Evolutionary conservation across 2,797 vertebrate species (phyloP), one percentile per base, ranked within the genome.

Genomic region (Salarias fasciatus): DNA sequence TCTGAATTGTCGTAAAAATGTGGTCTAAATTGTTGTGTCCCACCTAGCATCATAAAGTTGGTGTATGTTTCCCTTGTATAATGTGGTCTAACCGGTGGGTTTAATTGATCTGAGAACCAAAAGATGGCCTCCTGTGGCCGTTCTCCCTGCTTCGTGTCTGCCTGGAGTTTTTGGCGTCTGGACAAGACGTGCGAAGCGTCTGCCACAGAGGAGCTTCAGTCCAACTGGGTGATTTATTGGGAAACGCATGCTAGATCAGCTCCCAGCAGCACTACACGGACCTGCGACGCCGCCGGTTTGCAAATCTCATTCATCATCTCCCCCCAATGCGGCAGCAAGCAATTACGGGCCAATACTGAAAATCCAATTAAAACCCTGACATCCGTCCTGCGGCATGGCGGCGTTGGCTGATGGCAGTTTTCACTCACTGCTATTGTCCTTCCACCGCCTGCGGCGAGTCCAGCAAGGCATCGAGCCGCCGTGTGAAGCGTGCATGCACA

Each of bases 161-260:
- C 11, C 8, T 48, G n/a, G 18, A 11, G 35, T 52, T 69, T 56
- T 53, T 52, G 9, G 11, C 14, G 15, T 67, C 55, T 55, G 42
- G 5, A 3, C 44, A n/a, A n/a, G n/a, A n/a, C n/a, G n/a, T n/a
- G n/a, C 56, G 40, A 11, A 38, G 33, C 53, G 14, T 50, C 29
- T 51, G 61, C 48, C 64, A 59, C 60, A 42, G 12, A 3, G 40
- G 13, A 51, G 51, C 53, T 42, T 14, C 5, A 7, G 49, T 69
- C 53, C 71, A 67, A 53, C 55, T 2, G 47, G 28, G 53, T 81
- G 77, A 83, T 88, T 79, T 72, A 84, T 82, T 69, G 64, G 54
- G 14, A 47, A 71, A 76, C 63, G 51, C 73, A 66, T 72, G 62
- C 70, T 41, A 15, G 35, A 77, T 80, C 68, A 73, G 72, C 83